Evolutionary conservation across 2,797 vertebrate genomes (phyloP).

Genomic region (Peromyscus aztecus): DNA sequence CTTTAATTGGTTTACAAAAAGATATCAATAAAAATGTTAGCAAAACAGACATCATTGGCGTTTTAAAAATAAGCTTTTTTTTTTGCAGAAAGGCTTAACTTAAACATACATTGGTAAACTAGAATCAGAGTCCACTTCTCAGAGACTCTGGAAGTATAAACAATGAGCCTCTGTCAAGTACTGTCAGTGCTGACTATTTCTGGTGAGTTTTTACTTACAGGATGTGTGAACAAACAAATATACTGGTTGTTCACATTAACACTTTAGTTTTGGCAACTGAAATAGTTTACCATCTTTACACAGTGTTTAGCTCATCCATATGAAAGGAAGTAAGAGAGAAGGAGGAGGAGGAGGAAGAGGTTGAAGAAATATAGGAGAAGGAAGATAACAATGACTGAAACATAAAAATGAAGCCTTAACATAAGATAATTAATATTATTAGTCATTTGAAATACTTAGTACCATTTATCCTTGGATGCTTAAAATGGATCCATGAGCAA

Average conservation of each 20-base stretch:
- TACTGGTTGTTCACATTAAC: not conserved
- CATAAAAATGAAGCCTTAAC: not conserved
- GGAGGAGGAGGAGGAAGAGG: not conserved
- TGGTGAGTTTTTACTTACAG: not conserved
- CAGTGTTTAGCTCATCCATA: not conserved
- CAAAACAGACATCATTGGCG: not conserved
- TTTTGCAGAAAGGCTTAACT: not conserved
- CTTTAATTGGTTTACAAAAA: not conserved
- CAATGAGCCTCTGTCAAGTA: not conserved
- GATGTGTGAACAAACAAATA: not conserved
- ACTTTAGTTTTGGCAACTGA: not conserved
- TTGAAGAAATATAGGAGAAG: too few relatives aligned
- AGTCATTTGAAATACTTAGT: not conserved
- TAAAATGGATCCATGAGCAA: not conserved
- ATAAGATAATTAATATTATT: not conserved
- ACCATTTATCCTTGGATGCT: not conserved
- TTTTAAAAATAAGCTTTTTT: not conserved
- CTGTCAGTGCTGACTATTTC: not conserved
- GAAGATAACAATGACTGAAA: not conserved
- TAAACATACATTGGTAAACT: not conserved
- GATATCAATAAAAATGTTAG: not conserved
- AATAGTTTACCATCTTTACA: not conserved
- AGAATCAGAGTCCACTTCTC: not conserved
- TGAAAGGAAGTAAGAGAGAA: too few relatives aligned
- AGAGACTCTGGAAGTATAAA: not conserved